Conservation (phyloP, 1,140 invertebrate genomes). For the Heliconius congener region DNA sequence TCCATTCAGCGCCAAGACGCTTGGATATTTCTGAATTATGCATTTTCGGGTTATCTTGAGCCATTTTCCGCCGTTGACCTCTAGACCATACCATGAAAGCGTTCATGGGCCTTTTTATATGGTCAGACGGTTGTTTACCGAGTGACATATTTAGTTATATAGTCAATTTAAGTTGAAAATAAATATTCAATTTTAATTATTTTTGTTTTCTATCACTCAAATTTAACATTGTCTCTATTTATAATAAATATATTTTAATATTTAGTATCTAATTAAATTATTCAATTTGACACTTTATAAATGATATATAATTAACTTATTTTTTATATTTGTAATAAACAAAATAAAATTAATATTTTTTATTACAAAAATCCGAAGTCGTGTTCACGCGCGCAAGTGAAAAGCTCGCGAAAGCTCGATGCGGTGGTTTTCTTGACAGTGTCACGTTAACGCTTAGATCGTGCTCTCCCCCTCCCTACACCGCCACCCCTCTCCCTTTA, state of each 20-base stretch:
- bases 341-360: background rate
- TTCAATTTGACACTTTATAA: background rate
- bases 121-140: slow-evolving; percentile 82
- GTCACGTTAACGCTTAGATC: slow-evolving; percentile 58
- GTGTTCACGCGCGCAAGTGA: slow-evolving; percentile 59
- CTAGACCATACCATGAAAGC: slow-evolving; percentile 97
- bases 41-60: slow-evolving; percentile 99
- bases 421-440: slow-evolving; percentile 75
- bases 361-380: background rate
- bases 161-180: background rate
- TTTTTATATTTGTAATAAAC: background rate
- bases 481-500: slow-evolving; percentile 48
- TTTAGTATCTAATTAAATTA: background rate
- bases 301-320: background rate
- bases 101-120: slow-evolving; percentile 95
- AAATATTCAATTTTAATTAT: background rate
- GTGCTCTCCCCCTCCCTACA: slow-evolving; percentile 47
- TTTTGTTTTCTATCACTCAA: background rate
- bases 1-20: slow-evolving; percentile 94
- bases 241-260: background rate
- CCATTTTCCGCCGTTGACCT: slow-evolving; percentile 96
- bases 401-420: slow-evolving; percentile 77
- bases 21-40: slow-evolving; percentile 82
- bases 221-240: slow-evolving; percentile 1
- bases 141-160: slow-evolving; percentile 59